Base-by-base conservation (phyloP, 2,888 invertebrate genomes). In the Andrena minutula region DNA sequence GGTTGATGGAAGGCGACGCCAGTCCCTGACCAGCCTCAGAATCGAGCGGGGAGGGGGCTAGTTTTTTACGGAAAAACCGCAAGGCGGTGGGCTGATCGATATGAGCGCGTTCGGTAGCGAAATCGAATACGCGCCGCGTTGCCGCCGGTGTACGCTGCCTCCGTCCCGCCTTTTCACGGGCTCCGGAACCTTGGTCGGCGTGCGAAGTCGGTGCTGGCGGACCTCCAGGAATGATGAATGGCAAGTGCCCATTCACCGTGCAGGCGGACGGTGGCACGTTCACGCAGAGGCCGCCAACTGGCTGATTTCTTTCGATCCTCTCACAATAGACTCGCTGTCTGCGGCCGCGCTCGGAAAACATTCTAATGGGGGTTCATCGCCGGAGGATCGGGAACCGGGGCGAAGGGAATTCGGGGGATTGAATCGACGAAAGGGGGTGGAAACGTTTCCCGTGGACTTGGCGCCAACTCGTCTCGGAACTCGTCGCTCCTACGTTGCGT, bases 151-250 rank as follows among this genome's bases (percentile, higher is more conserved):
- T 75, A 70, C 61, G 60, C 69, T 65, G n/a, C n/a, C n/a, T n/a
- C n/a, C 69, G 73, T 83, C 81, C 75, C 82, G 73, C 73, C 78
- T 78, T 86, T 86, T 84, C 82, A 82, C 82, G 79, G 69, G 75
- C 78, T 82, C 69, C 61, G 75, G 70, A 83, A 82, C 82, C 83
- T 83, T 82, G 83, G 82, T 83, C 75, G 79, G 72, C 76, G 70
- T 81, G 76, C 72, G 49, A 89, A 89, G 88, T 84, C 86, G 86
- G 87, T 90, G 86, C 90, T 91, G 90, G 90, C 90, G 89, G 90
- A 90, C 90, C 91, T 90, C 90, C 88, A 89, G 89, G 84, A 83
- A 85, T 88, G 87, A 91, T 92, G 91, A 92, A 93, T 92, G 92
- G 89, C 91, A 90, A 89, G 90, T 89, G 89, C 86, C 86, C 91